Evolutionary conservation across 2,888 invertebrate genomes (phyloP), one percentile per base, ranked within the genome.

Genomic region (Calliopum simillimum): DNA sequence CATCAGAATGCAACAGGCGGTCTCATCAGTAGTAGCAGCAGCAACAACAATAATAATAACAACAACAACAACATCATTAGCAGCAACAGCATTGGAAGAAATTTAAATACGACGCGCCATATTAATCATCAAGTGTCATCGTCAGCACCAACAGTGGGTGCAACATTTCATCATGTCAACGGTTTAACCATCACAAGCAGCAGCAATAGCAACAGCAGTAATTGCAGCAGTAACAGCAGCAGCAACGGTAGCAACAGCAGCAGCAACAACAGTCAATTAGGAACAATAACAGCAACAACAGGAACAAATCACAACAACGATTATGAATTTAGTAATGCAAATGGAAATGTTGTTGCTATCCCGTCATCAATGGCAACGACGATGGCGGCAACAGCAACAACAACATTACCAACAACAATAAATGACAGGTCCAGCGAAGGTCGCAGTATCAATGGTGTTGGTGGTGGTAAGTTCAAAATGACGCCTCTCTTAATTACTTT

Each of bases 361-460:
- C 62, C 53, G 70, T 55, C 63, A 71, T 58, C 74, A 72, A 58
- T 69, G 58, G 47, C 77, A 66, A 65, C 69, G 41, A 65, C 69
- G 41, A 19, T 58, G 43, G n/a, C 56, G 44, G 56, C 64, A 72
- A 49, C 68, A 74, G 65, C 68, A 69, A 41, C 67, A 71, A 23
- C 33, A 23, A 64, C 68, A 69, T 55, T 72, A 58, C 61, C 61
- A 25, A 33, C 67, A 64, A 65, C 70, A 63, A 47, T 51, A 59
- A 33, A 66, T 58, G 44, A 56, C 25, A 71, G 63, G 74, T 76
- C 76, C 74, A 77, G 76, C 74, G 83, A 80, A 78, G 78, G 76
- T 77, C 78, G 79, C 71, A 8, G 33, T 33, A 74, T 76, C 68
- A 74, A 78, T 71, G 82, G 82, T 82, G n/a, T n/a, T n/a, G n/a